These are phyloP conservation scores for Danionella dracula DNA, from an alignment of 2,797 vertebrate genomes.

Conservation along the genomic window DNA sequence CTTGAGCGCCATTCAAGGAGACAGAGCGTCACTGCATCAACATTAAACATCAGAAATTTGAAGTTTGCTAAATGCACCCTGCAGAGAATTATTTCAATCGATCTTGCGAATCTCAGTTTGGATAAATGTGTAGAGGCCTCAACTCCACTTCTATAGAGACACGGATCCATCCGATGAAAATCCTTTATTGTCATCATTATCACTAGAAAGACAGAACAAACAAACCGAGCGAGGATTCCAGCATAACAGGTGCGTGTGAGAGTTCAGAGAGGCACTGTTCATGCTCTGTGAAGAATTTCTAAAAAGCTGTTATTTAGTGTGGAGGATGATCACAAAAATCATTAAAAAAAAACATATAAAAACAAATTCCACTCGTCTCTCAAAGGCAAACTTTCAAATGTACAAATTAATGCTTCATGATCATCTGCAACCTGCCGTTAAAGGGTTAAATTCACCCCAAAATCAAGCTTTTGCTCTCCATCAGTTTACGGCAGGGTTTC, in stretches of 20 bases:
- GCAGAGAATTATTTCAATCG: no score
- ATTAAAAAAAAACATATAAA: slow-evolving; percentile 8
- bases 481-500: no score
- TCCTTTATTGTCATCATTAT: slow-evolving; percentile 17
- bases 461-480: no score
- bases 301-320: neutral
- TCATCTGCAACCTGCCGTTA: neutral
- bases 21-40: no score
- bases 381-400: slow-evolving; percentile 2
- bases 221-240: neutral
- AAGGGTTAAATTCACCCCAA: no score
- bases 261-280: slow-evolving; percentile 16
- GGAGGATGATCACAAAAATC: neutral
- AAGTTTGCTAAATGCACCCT: no score
- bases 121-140: no score
- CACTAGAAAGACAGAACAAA: neutral
- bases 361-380: neutral
- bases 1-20: no score
- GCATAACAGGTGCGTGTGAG: neutral
- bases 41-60: no score
- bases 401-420: neutral
- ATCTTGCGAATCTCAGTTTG: no score
- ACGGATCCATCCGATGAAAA: neutral
- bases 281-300: neutral
- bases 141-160: neutral